Evolutionary conservation across 2,888 invertebrate species (phyloP).

Genomic region (Cabera pusaria): DNA sequence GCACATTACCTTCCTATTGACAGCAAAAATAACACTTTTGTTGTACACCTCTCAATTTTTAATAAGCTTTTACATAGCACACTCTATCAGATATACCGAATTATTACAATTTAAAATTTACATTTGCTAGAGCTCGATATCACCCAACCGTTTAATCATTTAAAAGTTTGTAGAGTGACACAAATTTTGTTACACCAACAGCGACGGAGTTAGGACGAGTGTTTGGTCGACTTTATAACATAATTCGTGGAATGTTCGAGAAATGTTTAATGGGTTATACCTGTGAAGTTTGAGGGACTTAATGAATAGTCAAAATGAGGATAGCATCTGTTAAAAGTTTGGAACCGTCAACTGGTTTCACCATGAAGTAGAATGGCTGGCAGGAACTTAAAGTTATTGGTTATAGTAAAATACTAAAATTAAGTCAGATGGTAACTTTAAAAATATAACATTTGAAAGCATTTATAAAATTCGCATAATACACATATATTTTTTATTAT

Average conservation of each 20-base stretch:
- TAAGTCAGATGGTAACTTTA: no score
- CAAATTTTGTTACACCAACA: conserved; percentile 39
- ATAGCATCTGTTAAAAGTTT: conserved; percentile 54
- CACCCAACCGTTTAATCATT: conserved; percentile 35
- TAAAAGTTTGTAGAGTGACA: conserved; percentile 37
- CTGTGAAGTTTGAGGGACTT: conserved; percentile 37
- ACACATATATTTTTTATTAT: no score
- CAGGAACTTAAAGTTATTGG: no score
- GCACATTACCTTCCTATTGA: conserved; percentile 7
- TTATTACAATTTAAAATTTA: conserved; percentile 36
- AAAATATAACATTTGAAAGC: no score
- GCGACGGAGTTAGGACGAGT: conserved; percentile 35
- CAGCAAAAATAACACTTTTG: no score
- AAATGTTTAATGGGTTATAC: conserved; percentile 59
- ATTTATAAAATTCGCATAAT: no score
- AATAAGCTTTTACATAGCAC: no score
- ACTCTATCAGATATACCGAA: no score
- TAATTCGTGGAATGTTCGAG: conserved; percentile 42
- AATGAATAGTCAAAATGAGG: conserved; percentile 57
- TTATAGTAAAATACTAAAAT: no score
- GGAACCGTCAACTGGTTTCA: conserved; percentile 57
- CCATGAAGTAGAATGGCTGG: no score
- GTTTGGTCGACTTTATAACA: conserved; percentile 40
- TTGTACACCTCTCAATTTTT: no score
- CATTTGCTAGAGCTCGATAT: conserved; percentile 33